Evolutionary conservation across 2,113 vertebrate species (phyloP).

Genomic region (Thamnaconus septentrionalis): DNA sequence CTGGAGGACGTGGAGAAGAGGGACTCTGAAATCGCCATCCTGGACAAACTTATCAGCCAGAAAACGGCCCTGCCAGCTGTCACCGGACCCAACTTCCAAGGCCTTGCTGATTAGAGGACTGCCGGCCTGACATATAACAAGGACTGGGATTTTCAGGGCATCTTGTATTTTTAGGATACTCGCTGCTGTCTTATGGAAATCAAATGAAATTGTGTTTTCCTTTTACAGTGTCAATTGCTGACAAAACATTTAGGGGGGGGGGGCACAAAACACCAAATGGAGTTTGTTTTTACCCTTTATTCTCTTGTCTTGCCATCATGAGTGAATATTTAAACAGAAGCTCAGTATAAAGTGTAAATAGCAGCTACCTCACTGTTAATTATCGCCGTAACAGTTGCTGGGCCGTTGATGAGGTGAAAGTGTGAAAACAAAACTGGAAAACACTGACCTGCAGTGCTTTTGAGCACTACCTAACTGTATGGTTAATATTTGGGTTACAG

Average conservation of each 20-base stretch:
- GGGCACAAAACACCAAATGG: too few species aligned
- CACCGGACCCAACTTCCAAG: slow-evolving; percentile 80
- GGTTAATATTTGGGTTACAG: too few species aligned
- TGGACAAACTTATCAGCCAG: slow-evolving; percentile 86
- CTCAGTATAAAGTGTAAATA: too few species aligned
- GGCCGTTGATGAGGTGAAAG: too few species aligned
- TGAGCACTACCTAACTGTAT: too few species aligned
- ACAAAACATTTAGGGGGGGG: neutral
- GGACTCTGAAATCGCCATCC: slow-evolving; percentile 80
- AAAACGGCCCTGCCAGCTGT: slow-evolving; percentile 73
- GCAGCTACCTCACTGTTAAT: too few species aligned
- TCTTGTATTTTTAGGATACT: neutral
- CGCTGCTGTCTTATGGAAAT: slow-evolving; percentile 8
- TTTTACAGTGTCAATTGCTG: neutral
- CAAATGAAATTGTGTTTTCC: neutral
- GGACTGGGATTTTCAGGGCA: slow-evolving; percentile 9
- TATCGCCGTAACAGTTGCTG: too few species aligned
- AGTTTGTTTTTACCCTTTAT: too few species aligned
- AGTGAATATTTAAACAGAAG: too few species aligned
- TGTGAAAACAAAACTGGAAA: too few species aligned
- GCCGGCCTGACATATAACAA: neutral
- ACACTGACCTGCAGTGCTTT: too few species aligned
- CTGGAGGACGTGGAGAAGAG: slow-evolving; percentile 82
- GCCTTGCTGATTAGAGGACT: slow-evolving; percentile 73
- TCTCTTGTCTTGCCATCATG: too few species aligned